A percentile compares a stretch with the other conserved stretches of the same genome.
Conservation (phyloP, 1,140 invertebrate genomes). For the Zelostemma sp. region DNA sequence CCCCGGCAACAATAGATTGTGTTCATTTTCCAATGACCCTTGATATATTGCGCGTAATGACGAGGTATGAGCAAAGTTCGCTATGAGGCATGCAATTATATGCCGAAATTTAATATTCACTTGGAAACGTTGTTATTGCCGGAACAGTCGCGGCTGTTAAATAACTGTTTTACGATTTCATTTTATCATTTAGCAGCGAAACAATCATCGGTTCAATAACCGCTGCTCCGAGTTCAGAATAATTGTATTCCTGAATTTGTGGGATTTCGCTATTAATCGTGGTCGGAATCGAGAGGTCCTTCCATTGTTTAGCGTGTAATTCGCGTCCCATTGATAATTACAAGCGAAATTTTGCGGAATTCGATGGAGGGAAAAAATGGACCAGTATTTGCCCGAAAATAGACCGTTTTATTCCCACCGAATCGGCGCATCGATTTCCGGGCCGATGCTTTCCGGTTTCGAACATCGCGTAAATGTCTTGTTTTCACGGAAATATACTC, state of each 20-base stretch:
- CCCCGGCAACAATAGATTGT: constrained; percentile 45
- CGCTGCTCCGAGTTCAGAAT: no score
- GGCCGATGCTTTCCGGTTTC: no score
- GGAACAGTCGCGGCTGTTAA: constrained; percentile 3
- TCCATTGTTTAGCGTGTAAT: no score
- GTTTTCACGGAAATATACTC: background rate
- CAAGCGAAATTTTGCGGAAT: no score
- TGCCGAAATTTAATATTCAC: constrained; percentile 39
- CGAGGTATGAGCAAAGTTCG: constrained; percentile 41
- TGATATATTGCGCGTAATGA: constrained; percentile 47
- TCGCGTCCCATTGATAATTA: no score
- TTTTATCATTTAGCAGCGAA: background rate
- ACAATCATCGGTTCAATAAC: background rate
- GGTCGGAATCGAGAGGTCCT: no score
- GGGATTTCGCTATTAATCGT: no score
- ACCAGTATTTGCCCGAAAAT: no score
- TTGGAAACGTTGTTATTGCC: constrained; percentile 40
- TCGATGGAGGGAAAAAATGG: no score
- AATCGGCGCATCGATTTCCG: no score
- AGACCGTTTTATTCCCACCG: no score
- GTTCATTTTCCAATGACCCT: constrained; percentile 48
- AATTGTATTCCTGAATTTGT: no score
- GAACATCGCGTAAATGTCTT: background rate
- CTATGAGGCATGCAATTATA: constrained; percentile 47
- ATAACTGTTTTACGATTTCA: constrained; percentile 1